Percentiles rank a stretch among this genome's conserved stretches.
Conservation (phyloP, 2,797 vertebrate species). For the Tarsius wallacei region DNA sequence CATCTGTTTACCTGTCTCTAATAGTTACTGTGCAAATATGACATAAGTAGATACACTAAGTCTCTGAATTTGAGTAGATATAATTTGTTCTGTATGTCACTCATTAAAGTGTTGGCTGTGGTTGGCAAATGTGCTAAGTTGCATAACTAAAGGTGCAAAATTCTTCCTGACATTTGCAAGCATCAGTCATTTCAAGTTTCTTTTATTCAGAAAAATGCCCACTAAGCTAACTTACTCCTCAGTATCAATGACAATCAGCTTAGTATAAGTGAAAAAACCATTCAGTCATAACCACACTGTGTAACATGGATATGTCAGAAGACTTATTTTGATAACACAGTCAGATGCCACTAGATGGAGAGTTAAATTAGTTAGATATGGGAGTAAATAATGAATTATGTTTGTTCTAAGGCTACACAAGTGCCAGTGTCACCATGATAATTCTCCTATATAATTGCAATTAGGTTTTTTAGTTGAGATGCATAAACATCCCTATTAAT, state of each 20-base stretch:
- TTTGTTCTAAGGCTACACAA: conserved; percentile 44
- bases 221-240: not conserved
- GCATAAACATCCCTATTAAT: conserved; percentile 32
- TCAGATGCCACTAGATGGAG: not conserved
- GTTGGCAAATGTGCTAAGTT: conserved; percentile 49
- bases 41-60: conserved; percentile 53
- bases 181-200: conserved; percentile 60
- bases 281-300: not conserved
- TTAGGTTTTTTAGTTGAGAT: conserved; percentile 60
- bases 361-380: conserved; percentile 32
- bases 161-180: conserved; percentile 70
- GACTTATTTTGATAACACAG: not conserved
- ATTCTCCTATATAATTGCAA: conserved; percentile 54
- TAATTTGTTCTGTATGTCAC: not conserved
- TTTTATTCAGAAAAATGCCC: conserved; percentile 52
- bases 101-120: conserved; percentile 42
- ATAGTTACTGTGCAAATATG: conserved; percentile 42
- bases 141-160: conserved; percentile 58
- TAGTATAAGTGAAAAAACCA: conserved; percentile 15
- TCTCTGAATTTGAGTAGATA: not conserved
- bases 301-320: not conserved
- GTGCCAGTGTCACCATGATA: conserved; percentile 58
- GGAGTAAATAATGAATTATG: conserved; percentile 43
- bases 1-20: conserved; percentile 38
- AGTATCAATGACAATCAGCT: not conserved